phyloP scores from a whole-genome alignment of 2,797 vertebrate genomes.

The Antrozous pallidus region DNA sequence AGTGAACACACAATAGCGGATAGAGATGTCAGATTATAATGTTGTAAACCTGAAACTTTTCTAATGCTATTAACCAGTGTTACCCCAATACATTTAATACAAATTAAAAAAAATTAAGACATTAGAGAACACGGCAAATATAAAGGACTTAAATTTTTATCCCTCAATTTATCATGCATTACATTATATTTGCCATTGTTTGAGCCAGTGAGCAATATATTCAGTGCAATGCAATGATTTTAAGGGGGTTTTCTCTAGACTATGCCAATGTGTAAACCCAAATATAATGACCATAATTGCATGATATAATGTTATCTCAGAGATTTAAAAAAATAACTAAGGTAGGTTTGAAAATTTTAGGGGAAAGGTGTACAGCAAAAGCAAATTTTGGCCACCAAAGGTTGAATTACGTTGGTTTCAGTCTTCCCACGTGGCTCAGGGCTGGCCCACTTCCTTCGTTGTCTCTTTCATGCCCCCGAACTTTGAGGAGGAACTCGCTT shows the following conservation, averaged over 20 bases:
- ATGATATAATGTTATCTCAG: neutral
- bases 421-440: fast-evolving
- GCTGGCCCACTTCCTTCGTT: neutral
- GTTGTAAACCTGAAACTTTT: neutral
- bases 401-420: neutral
- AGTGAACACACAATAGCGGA: neutral
- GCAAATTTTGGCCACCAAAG: neutral
- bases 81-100: neutral
- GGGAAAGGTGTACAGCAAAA: neutral
- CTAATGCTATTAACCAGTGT: neutral
- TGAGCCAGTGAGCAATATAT: neutral
- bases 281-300: neutral
- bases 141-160: neutral
- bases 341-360: neutral
- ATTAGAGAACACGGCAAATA: neutral
- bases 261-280: neutral
- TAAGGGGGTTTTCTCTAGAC: neutral
- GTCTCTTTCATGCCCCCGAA: neutral
- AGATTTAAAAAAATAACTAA: neutral
- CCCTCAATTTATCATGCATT: neutral
- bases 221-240: neutral
- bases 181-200: neutral
- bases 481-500: neutral
- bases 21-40: neutral
- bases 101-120: neutral